Evolutionary conservation across 2,888 invertebrate species (phyloP).

Genomic region (Fragum sueziense): DNA sequence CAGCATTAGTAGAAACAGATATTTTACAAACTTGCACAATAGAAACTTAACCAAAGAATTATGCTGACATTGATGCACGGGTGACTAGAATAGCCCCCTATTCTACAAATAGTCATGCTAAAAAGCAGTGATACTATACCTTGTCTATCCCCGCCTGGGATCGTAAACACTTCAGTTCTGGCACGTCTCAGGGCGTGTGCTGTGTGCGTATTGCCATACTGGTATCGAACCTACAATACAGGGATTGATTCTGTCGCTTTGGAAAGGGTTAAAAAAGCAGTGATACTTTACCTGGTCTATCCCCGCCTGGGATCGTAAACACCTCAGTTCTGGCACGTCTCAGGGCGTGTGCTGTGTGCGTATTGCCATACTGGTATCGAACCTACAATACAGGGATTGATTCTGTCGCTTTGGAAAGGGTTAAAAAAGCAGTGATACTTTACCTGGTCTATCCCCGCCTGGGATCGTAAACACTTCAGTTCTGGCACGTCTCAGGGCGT

Average conservation of each 20-base stretch:
- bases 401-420: too few relatives aligned
- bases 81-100: too few relatives aligned
- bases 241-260: too few relatives aligned
- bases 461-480: conserved; percentile 66
- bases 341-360: conserved; percentile 75
- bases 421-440: too few relatives aligned
- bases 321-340: conserved; percentile 66
- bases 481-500: conserved; percentile 69
- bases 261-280: too few relatives aligned
- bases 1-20: too few relatives aligned
- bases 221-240: conserved; percentile 58
- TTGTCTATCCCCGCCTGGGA: conserved; percentile 70
- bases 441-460: conserved; percentile 74
- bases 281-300: conserved; percentile 68
- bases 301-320: conserved; percentile 68
- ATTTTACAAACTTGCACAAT: too few relatives aligned
- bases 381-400: conserved; percentile 42
- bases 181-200: conserved; percentile 71
- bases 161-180: conserved; percentile 66
- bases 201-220: conserved; percentile 77
- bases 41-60: too few relatives aligned
- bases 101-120: too few relatives aligned
- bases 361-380: conserved; percentile 74
- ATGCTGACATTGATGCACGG: too few relatives aligned
- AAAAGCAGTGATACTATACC: conserved; percentile 64